Percentiles rank a stretch among this genome's conserved stretches.
Conservation (phyloP, 2,113 vertebrate species). For the Athene cunicularia region DNA sequence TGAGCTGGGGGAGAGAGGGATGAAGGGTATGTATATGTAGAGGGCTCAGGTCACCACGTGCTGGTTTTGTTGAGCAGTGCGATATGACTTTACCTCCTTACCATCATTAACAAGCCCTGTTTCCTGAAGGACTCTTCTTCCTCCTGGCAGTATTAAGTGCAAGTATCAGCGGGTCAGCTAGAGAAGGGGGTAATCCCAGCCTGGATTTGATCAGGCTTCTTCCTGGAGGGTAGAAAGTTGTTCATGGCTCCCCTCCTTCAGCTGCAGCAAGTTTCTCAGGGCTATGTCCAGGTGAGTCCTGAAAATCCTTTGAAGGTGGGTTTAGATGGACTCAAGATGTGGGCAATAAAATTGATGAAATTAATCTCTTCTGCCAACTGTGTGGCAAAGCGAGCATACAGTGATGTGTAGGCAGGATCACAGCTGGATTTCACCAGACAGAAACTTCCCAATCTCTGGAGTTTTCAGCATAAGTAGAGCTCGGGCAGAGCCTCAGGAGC, state of each 20-base stretch:
- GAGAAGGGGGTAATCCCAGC: neutral
- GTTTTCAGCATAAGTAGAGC: neutral
- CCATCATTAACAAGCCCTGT: neutral
- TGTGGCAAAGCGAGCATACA: accelerated
- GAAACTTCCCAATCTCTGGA: neutral
- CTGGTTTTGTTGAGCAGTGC: neutral
- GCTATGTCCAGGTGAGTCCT: neutral
- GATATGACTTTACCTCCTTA: accelerated
- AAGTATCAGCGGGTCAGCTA: neutral
- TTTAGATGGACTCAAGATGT: accelerated
- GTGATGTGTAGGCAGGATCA: neutral
- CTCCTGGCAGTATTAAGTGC: neutral
- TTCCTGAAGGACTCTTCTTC: neutral
- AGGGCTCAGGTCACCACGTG: neutral
- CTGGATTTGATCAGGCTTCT: neutral
- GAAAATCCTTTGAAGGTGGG: neutral
- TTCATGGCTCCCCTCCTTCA: neutral
- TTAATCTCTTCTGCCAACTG: neutral
- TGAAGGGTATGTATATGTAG: too few relatives aligned
- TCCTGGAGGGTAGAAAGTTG: neutral
- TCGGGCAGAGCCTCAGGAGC: neutral
- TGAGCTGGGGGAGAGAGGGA: neutral
- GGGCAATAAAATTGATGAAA: neutral
- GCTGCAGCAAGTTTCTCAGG: neutral
- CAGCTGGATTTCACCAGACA: neutral